Evolutionary conservation across 2,888 invertebrate genomes (phyloP).

Genomic region (Bibio marci): DNA sequence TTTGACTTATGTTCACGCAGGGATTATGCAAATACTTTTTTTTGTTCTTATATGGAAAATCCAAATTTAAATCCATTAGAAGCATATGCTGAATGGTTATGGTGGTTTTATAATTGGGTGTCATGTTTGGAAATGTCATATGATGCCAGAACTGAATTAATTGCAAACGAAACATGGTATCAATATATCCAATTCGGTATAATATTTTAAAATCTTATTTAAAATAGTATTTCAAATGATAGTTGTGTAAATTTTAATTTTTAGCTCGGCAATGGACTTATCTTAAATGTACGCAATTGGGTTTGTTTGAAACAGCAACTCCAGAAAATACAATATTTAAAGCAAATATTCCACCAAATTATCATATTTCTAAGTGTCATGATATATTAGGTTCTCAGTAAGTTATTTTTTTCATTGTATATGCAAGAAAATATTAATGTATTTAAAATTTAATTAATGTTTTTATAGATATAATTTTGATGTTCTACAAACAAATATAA

Average conservation of each 20-base stretch:
- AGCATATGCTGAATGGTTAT: not conserved
- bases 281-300: not conserved
- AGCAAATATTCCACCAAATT: not conserved
- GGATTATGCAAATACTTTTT: not conserved
- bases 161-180: not conserved
- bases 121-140: not conserved
- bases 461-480: not conserved
- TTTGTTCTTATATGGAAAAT: not conserved
- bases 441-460: too few relatives aligned
- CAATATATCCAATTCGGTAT: not conserved
- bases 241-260: too few relatives aligned
- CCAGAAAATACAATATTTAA: not conserved
- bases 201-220: too few relatives aligned
- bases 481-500: not conserved
- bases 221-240: too few relatives aligned
- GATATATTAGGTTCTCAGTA: not conserved
- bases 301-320: not conserved
- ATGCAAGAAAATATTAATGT: not conserved
- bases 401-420: not conserved
- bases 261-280: not conserved
- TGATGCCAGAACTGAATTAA: not conserved
- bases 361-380: not conserved
- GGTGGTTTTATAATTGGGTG: not conserved
- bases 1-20: not conserved
- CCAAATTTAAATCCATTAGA: not conserved